Conservation (phyloP, 23 tunicate species). For the Diplosoma virens region DNA sequence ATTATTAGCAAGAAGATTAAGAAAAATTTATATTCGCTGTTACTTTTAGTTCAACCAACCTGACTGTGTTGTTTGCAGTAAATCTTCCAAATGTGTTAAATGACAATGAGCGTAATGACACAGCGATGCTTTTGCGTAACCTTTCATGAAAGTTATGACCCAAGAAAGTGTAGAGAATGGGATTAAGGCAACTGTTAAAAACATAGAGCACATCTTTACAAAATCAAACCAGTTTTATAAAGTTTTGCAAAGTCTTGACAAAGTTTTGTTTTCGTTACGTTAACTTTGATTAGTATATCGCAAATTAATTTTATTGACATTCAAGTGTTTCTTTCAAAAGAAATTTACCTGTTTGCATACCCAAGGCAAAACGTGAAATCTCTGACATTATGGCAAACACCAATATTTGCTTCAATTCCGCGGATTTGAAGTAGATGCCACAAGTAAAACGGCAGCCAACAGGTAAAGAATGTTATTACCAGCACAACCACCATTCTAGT, state of each 20-base stretch:
- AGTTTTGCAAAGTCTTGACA: no score
- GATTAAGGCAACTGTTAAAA: conserved; percentile 74
- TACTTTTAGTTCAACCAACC: no score
- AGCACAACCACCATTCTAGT: conserved; percentile 82
- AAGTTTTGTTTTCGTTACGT: no score
- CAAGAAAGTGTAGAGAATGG: conserved; percentile 85
- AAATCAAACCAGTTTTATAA: background rate
- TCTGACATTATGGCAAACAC: conserved; percentile 61
- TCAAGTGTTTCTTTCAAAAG: background rate
- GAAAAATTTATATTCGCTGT: no score
- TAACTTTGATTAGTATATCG: no score
- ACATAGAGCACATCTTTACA: background rate
- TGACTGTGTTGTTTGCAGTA: conserved; percentile 61
- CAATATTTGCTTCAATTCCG: conserved; percentile 43
- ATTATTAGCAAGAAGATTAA: no score
- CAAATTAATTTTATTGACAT: background rate
- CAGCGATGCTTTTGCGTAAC: conserved; percentile 68
- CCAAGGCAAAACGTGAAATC: conserved; percentile 85
- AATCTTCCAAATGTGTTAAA: conserved; percentile 69
- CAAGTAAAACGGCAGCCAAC: conserved; percentile 72
- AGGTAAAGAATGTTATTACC: conserved; percentile 61
- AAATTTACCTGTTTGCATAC: conserved; percentile 75
- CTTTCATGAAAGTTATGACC: conserved; percentile 92
- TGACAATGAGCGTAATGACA: conserved; percentile 68
- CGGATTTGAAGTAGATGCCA: conserved; percentile 68